These are phyloP conservation scores for Aporophyla lueneburgensis DNA, from an alignment of 2,888 invertebrate species.

Conservation along the genomic window DNA sequence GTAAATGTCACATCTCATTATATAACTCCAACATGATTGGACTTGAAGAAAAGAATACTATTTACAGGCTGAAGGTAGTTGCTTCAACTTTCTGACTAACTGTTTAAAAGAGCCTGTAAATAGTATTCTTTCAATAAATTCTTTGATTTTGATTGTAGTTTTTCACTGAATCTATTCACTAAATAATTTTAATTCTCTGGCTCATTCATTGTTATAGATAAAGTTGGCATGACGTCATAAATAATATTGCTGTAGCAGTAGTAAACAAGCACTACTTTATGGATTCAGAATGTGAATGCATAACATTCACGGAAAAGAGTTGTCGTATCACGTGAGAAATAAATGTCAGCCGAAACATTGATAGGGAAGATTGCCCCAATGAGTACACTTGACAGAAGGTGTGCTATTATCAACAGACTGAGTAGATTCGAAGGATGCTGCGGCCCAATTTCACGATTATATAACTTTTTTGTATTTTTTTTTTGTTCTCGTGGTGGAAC, in stretches of 20 bases:
- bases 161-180: background rate
- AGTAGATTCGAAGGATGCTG: background rate
- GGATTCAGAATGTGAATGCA: background rate
- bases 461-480: too few relatives aligned
- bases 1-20: background rate
- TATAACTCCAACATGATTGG: background rate
- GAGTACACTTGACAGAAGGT: too few relatives aligned
- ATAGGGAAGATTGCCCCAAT: background rate
- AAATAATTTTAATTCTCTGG: background rate
- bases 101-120: too few relatives aligned
- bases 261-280: background rate
- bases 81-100: too few relatives aligned
- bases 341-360: background rate
- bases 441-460: background rate
- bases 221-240: background rate
- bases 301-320: background rate
- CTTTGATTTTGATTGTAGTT: background rate
- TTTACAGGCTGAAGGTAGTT: too few relatives aligned
- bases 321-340: background rate
- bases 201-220: background rate
- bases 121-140: too few relatives aligned
- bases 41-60: too few relatives aligned
- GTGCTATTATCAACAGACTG: background rate
- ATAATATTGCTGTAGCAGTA: background rate
- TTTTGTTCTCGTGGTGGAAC: too few relatives aligned